Percentiles rank a stretch among this genome's conserved stretches.
phyloP scores from a whole-genome alignment of 2,797 vertebrate genomes.

The Sarcophilus harrisii region DNA sequence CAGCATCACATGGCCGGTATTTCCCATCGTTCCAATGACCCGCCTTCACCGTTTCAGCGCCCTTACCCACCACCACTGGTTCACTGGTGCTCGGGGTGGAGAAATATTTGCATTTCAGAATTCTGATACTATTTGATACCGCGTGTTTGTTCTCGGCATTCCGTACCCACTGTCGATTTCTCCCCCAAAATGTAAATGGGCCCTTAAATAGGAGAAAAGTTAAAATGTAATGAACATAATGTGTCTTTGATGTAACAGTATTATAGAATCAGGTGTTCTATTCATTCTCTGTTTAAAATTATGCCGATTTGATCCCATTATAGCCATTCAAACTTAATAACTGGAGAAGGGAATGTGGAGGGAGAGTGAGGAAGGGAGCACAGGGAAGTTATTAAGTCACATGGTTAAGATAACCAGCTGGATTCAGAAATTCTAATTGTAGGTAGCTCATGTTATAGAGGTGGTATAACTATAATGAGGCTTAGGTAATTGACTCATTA shows the following conservation, averaged over 20 bases:
- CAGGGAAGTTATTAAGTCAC: background rate
- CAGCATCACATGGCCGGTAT: background rate
- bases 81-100: background rate
- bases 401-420: background rate
- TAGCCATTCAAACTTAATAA: background rate
- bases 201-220: constrained; percentile 19
- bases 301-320: constrained; percentile 9
- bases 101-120: background rate
- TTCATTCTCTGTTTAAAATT: constrained; percentile 34
- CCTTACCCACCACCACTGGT: background rate
- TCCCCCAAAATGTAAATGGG: constrained; percentile 31
- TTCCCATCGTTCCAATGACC: background rate
- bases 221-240: background rate
- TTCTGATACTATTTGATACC: background rate
- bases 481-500: background rate
- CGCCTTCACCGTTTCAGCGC: background rate
- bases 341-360: background rate
- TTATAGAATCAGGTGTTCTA: constrained; percentile 8
- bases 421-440: background rate
- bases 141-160: background rate
- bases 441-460: background rate
- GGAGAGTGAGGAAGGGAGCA: constrained; percentile 9
- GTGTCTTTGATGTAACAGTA: constrained; percentile 44
- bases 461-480: background rate
- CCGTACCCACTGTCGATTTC: background rate